Percentiles rank a stretch among this genome's conserved stretches.
Conservation (phyloP, 2,888 invertebrate genomes). For the Platycheirus rosarum region DNA sequence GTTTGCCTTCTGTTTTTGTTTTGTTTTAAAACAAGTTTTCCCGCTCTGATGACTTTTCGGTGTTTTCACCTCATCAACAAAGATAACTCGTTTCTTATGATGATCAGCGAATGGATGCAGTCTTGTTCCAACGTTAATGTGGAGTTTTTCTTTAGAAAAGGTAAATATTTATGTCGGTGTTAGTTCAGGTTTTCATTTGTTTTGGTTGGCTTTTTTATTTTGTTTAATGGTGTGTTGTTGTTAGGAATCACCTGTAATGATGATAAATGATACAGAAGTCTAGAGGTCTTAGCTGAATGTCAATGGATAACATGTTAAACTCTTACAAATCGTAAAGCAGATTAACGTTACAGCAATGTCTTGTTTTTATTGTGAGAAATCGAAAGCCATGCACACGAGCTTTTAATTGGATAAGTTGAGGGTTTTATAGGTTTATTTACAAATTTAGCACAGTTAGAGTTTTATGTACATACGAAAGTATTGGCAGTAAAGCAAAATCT, state of each 20-base stretch:
- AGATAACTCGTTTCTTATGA: constrained; percentile 17
- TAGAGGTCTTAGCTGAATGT: constrained; percentile 4
- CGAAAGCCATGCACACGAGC: constrained; percentile 16
- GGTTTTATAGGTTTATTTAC: no score
- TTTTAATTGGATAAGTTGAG: no score
- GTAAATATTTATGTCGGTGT: constrained; percentile 13
- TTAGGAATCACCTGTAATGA: not conserved
- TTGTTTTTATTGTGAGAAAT: not conserved
- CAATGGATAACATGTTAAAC: not conserved
- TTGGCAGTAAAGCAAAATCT: no score
- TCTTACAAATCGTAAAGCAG: not conserved
- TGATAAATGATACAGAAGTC: not conserved
- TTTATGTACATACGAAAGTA: no score
- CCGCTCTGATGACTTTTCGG: constrained; percentile 9
- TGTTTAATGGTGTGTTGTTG: not conserved
- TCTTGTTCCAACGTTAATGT: not conserved
- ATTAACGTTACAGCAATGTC: not conserved
- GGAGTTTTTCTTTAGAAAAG: not conserved
- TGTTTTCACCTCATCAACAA: constrained; percentile 33
- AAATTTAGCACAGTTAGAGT: no score
- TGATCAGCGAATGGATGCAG: not conserved
- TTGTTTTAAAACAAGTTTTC: constrained; percentile 58
- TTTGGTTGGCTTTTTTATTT: not conserved
- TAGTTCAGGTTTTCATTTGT: not conserved
- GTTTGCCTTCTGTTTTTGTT: constrained; percentile 8